Conservation (phyloP, 1,140 invertebrate genomes). For the Drosophila orosa region DNA sequence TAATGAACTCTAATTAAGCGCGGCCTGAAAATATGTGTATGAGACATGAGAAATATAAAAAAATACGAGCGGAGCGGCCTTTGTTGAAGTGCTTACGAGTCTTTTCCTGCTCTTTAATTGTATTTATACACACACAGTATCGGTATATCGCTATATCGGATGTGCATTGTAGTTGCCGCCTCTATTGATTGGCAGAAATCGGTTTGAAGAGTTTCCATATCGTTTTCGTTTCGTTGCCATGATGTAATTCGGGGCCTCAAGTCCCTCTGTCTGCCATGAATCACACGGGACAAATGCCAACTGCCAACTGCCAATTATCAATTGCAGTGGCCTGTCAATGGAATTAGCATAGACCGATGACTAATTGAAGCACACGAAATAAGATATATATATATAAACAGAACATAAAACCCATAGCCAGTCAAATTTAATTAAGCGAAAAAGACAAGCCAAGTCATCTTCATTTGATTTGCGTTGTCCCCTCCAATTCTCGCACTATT, state of each 20-base stretch:
- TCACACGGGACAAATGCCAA: conserved; percentile 40
- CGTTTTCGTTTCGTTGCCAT: conserved; percentile 33
- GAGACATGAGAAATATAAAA: conserved; percentile 33
- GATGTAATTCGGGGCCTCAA: conserved; percentile 60
- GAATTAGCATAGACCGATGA: conserved; percentile 69
- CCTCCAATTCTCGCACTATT: conserved; percentile 21
- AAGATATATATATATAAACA: not conserved
- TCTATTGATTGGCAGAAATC: conserved; percentile 50
- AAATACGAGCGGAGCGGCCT: conserved; percentile 36
- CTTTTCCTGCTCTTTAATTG: conserved; percentile 57
- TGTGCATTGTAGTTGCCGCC: conserved; percentile 52
- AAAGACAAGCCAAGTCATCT: conserved; percentile 36
- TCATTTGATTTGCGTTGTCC: conserved; percentile 11
- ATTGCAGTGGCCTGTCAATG: conserved; percentile 33
- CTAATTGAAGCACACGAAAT: conserved; percentile 41
- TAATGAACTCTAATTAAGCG: conserved; percentile 78
- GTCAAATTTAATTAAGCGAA: conserved; percentile 47
- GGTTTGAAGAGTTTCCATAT: conserved; percentile 28
- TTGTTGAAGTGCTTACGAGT: conserved; percentile 50
- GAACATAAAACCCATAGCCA: conserved; percentile 21
- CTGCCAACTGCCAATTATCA: conserved; percentile 33
- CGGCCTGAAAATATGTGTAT: conserved; percentile 12
- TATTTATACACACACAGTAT: conserved; percentile 32
- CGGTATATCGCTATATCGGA: conserved; percentile 2
- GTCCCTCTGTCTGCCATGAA: conserved; percentile 39